Evolutionary conservation across 2,888 invertebrate genomes (phyloP).

Genomic region (Lithophane ornitopus): DNA sequence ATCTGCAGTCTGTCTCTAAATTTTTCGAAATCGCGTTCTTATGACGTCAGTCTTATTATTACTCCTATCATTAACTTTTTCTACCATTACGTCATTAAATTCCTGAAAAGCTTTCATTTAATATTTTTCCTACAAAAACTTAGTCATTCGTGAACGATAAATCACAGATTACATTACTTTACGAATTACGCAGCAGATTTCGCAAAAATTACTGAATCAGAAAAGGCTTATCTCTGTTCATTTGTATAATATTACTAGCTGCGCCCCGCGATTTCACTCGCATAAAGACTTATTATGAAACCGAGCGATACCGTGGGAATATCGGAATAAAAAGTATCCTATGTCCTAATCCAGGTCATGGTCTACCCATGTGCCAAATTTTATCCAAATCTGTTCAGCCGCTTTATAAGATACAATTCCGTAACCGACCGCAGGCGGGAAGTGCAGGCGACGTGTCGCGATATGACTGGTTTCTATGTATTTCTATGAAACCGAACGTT

Average conservation of each 20-base stretch:
- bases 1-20: neutral
- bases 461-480: too few relatives aligned
- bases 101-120: slow-evolving; percentile 1
- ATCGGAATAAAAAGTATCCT: too few relatives aligned
- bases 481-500: too few relatives aligned
- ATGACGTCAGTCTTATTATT: neutral
- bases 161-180: slow-evolving; percentile 26
- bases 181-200: slow-evolving; percentile 30
- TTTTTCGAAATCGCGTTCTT: neutral
- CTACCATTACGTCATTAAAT: neutral
- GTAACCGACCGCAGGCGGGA: too few relatives aligned
- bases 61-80: neutral
- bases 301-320: too few relatives aligned
- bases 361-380: too few relatives aligned
- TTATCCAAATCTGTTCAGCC: too few relatives aligned
- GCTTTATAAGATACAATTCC: too few relatives aligned
- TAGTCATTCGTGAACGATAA: slow-evolving; percentile 42
- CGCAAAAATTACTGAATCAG: slow-evolving; percentile 51
- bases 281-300: too few relatives aligned
- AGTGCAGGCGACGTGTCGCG: too few relatives aligned
- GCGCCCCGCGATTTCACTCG: too few relatives aligned
- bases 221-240: slow-evolving; percentile 38
- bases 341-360: too few relatives aligned
- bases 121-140: slow-evolving; percentile 16
- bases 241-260: neutral